These are phyloP conservation scores for Aphelenchoides bicaudatus DNA, from an alignment of 2,888 invertebrate genomes.

Conservation along the genomic window DNA sequence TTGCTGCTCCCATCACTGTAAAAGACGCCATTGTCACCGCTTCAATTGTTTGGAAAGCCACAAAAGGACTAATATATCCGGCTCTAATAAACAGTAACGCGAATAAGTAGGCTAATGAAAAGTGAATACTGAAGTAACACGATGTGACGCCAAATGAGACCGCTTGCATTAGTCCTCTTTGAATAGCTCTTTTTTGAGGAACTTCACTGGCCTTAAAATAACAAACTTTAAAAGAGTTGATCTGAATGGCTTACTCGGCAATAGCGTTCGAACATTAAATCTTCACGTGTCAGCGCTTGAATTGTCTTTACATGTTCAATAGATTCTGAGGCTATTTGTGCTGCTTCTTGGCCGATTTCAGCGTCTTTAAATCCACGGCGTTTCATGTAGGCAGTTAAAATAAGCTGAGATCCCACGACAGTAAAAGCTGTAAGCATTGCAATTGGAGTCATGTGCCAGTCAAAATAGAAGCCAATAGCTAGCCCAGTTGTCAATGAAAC, in stretches of 20 bases:
- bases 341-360: constrained; percentile 21
- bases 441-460: constrained; percentile 27
- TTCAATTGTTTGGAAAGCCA: constrained; percentile 37
- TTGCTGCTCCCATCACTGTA: constrained; percentile 25
- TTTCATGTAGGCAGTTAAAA: constrained; percentile 23
- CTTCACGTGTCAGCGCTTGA: constrained; percentile 36
- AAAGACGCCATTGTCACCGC: constrained; percentile 34
- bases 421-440: constrained; percentile 26
- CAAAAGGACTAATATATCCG: constrained; percentile 24
- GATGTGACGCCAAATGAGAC: constrained; percentile 23
- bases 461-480: constrained; percentile 22
- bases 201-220: constrained; percentile 22
- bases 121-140: constrained; percentile 25
- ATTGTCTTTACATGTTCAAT: constrained; percentile 37
- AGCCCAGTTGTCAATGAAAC: constrained; percentile 22
- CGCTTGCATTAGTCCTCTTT: constrained; percentile 19
- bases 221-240: too few species aligned
- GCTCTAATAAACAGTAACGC: constrained; percentile 24
- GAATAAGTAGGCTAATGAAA: constrained; percentile 26
- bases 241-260: too few species aligned
- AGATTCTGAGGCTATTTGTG: constrained; percentile 33
- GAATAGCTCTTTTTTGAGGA: constrained; percentile 27
- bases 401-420: constrained; percentile 23
- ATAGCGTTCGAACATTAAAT: constrained; percentile 27
- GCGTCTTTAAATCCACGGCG: constrained; percentile 22